These are phyloP conservation scores for Hippocampus guttulatus DNA, from an alignment of 2,113 vertebrate species.

Conservation along the genomic window DNA sequence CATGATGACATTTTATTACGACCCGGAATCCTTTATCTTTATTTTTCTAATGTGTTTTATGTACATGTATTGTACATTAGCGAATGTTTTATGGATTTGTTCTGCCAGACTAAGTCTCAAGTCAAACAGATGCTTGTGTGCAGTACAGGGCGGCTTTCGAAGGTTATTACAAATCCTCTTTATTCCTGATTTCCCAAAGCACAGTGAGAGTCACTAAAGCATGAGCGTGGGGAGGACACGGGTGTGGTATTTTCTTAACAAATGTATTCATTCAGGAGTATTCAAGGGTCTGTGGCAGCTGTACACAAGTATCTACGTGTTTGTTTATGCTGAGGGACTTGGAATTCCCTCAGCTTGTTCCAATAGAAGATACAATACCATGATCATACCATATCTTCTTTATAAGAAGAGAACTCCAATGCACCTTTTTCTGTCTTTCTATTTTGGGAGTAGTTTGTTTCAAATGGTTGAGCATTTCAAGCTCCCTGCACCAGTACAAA, in stretches of 20 bases:
- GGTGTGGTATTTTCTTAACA: constrained; percentile 32
- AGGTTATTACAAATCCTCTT: constrained; percentile 63
- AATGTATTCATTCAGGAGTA: constrained; percentile 42
- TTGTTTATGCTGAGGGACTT: constrained; percentile 37
- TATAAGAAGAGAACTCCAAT: constrained; percentile 75
- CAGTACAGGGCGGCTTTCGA: constrained; percentile 54
- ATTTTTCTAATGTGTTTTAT: constrained; percentile 63
- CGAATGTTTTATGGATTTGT: constrained; percentile 64
- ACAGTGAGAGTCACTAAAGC: constrained; percentile 51
- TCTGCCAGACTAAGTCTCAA: constrained; percentile 54
- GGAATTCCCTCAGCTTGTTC: constrained; percentile 45
- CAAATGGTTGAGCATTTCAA: constrained; percentile 52
- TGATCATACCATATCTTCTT: constrained; percentile 75
- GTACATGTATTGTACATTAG: constrained; percentile 61
- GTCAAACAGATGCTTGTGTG: constrained; percentile 56
- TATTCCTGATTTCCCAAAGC: constrained; percentile 58
- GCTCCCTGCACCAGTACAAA: constrained; percentile 49
- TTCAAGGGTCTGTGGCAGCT: constrained; percentile 31
- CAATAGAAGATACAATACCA: constrained; percentile 55
- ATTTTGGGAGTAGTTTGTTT: constrained; percentile 63
- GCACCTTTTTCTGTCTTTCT: constrained; percentile 66
- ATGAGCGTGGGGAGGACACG: constrained; percentile 17
- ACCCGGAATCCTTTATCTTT: constrained; percentile 50
- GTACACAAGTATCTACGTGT: constrained; percentile 54
- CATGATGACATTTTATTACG: constrained; percentile 61